These are phyloP conservation scores for Drosophila pseudoobscura DNA, from an alignment of 1,140 invertebrate species.

Conservation along the genomic window DNA sequence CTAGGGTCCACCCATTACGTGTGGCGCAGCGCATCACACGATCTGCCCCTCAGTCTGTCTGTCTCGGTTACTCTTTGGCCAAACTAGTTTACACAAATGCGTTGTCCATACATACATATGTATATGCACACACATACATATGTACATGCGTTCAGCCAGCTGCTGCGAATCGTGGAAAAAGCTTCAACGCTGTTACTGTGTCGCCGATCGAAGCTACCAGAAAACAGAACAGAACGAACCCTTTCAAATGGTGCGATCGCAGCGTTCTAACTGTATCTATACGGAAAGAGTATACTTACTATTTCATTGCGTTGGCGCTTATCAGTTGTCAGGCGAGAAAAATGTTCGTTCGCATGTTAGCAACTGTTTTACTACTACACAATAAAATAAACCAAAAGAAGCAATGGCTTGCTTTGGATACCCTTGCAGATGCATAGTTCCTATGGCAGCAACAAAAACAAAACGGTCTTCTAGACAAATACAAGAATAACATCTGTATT, in stretches of 20 bases:
- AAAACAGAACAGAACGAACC: conserved; percentile 27
- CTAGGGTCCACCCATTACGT: conserved; percentile 29
- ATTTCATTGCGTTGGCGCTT: no score
- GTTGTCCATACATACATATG: neutral
- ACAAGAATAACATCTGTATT: no score
- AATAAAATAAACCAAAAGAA: no score
- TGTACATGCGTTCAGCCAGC: conserved; percentile 19
- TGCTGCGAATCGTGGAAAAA: conserved; percentile 28
- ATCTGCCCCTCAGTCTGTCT: conserved; percentile 32
- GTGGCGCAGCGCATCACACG: conserved; percentile 49
- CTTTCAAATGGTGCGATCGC: conserved; percentile 35
- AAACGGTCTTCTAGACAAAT: no score
- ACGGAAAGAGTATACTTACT: neutral
- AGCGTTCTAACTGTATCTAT: conserved; percentile 6
- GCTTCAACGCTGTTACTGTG: neutral
- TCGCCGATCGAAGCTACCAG: conserved; percentile 33
- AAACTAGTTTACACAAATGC: conserved; percentile 54
- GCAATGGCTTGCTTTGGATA: no score
- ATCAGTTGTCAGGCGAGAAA: no score
- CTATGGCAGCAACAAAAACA: no score
- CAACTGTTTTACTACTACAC: no score
- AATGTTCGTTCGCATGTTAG: no score
- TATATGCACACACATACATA: neutral
- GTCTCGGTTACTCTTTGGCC: conserved; percentile 21
- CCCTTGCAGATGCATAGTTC: no score